A percentile compares a stretch with the other conserved stretches of the same genome.
phyloP scores from a whole-genome alignment of 2,113 vertebrate genomes.

The Xiphophorus couchianus region DNA sequence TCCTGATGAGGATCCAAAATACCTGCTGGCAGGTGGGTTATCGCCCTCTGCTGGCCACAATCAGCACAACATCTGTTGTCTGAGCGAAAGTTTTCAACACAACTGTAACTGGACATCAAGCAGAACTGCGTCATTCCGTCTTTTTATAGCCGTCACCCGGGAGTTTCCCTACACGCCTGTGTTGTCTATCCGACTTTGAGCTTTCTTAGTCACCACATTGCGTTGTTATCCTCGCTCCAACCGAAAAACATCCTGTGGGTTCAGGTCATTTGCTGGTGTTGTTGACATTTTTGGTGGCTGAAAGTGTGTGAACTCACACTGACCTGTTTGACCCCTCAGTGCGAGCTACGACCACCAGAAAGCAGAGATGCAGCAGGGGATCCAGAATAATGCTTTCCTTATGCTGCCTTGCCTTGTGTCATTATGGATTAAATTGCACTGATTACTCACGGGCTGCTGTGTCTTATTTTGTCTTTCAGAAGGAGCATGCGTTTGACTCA shows the following conservation, averaged over 20 bases:
- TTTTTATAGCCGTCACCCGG: conserved; percentile 83
- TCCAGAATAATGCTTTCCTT: conserved; percentile 65
- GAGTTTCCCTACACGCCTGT: conserved; percentile 82
- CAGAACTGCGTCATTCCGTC: conserved; percentile 74
- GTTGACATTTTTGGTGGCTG: conserved; percentile 78
- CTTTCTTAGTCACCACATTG: conserved; percentile 80
- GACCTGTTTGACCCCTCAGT: conserved; percentile 63
- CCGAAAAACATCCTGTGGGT: conserved; percentile 85
- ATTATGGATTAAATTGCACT: conserved; percentile 50
- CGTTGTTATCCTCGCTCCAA: conserved; percentile 79
- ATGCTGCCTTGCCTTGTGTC: conserved; percentile 63
- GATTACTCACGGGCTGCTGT: conserved; percentile 54
- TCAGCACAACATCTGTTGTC: conserved; percentile 16
- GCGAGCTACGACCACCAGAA: conserved; percentile 67
- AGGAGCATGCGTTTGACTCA: conserved; percentile 75
- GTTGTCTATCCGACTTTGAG: conserved; percentile 78
- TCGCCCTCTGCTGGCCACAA: conserved; percentile 75
- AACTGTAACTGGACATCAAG: conserved; percentile 45
- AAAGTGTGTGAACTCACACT: conserved; percentile 77
- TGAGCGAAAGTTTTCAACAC: conserved; percentile 58
- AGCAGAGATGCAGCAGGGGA: conserved; percentile 46
- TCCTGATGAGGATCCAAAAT: conserved; percentile 10
- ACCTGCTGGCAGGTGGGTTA: conserved; percentile 53
- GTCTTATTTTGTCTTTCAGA: conserved; percentile 76
- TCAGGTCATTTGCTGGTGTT: conserved; percentile 78